These are phyloP conservation scores for Byasa hedistus DNA, from an alignment of 2,888 invertebrate species.

Conservation along the genomic window DNA sequence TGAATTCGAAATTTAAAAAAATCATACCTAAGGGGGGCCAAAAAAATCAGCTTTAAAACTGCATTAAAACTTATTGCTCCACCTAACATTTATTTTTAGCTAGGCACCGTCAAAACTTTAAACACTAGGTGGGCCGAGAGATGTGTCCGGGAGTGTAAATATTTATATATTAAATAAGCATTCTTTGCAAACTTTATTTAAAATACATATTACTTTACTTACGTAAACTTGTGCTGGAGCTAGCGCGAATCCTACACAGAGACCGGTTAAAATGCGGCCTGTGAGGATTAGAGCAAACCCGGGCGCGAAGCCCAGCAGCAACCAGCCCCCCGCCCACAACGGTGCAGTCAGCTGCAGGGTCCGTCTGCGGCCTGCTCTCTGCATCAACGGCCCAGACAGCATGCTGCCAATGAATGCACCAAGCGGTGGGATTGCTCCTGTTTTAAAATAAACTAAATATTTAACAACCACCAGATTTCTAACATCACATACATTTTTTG, in stretches of 20 bases:
- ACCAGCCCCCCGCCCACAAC: constrained; percentile 77
- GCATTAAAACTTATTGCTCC: no score
- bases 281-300: constrained; percentile 67
- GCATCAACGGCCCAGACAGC: constrained; percentile 75
- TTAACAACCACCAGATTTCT: no score
- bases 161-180: no score
- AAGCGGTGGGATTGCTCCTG: constrained; percentile 79
- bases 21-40: no score
- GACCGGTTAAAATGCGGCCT: constrained; percentile 80
- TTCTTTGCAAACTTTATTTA: no score
- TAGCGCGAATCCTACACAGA: constrained; percentile 80
- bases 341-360: constrained; percentile 75
- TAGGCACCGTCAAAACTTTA: no score
- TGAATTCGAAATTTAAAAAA: no score
- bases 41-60: no score
- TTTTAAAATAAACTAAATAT: neutral
- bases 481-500: no score
- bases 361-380: constrained; percentile 74
- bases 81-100: no score
- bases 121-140: no score
- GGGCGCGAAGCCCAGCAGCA: constrained; percentile 74
- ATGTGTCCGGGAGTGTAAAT: no score
- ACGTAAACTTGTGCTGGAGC: constrained; percentile 84
- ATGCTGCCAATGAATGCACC: constrained; percentile 80
- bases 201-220: constrained; percentile 43